Base-by-base conservation (phyloP, 2,888 invertebrate genomes). In the Deilephila elpenor region DNA sequence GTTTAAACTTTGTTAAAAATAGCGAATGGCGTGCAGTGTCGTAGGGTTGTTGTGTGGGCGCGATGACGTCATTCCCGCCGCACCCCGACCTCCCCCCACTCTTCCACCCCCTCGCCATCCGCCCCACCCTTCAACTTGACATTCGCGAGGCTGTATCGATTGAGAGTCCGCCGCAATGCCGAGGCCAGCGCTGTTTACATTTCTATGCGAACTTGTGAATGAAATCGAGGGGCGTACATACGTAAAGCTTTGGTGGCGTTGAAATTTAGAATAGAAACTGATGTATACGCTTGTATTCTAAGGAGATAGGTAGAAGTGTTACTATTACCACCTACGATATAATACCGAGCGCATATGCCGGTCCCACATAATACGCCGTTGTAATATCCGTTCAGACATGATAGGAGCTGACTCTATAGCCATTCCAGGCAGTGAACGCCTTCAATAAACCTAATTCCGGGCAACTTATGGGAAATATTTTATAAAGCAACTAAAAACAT, bases 41-140 rank as follows among this genome's bases (percentile, higher is more conserved):
- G 72, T 70, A 60, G 79, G 80, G 80, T 17, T 74, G 77, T 70
- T 62, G 83, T 81, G 86, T 86, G 83, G 84, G 87, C 84, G 88
- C 82, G 73, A 80, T 88, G 89, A 89, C 89, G 89, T 89, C 89
- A 89, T 78, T 74, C 64, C 75, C 20, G 64, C 64, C 64, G 73
- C 76, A 75, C 71, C 72, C 74, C 74, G 74, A 73, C 75, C 74
- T 32, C 73, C 70, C 64, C 71, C 67, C 70, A 51, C 71, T 5
- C 53, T 34, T n/a, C 32, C 51, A 61, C 44, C 53, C 60, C 56
- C 32, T 64, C 61, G 70, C 59, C 61, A 76, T 78, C 75, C 74
- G 62, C 29, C 77, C 81, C 87, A 84, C 86, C 83, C 86, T 86
- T 89, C 88, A 89, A 89, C 89, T 89, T 89, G 89, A 89, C 89